Evolutionary conservation across 2,888 invertebrate species (phyloP), one percentile per base, ranked within the genome.

Genomic region (Frankliniella intonsa): DNA sequence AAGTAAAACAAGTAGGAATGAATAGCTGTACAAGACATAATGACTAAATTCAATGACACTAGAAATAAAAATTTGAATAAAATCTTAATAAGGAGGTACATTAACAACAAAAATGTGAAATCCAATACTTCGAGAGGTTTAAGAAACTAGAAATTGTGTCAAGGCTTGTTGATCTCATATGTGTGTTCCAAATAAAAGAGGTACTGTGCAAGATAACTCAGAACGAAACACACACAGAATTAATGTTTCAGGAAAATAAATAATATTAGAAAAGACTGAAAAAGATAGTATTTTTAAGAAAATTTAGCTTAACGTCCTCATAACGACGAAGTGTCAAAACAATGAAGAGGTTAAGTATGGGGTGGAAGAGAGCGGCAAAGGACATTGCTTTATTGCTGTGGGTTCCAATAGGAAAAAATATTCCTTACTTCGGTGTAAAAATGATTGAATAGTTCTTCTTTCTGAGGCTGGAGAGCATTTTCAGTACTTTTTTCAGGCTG

Each of bases 361-460:
- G 9, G 10, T 22, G 12, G 25, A 10, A 12, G 22, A 25, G 12
- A 25, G 25, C 12, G 10, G 22, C 10, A 25, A 9, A 69, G 22
- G 12, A 76, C 14, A 14, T 12, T 10, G n/a, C 62, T 17, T 62
- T 14, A 62, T 17, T 19, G 62, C n/a, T 5, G 19, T 62, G 17
- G 17, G 17, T 62, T n/a, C 17, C 5, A 7, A 14, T 0, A 19
- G 7, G 17, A n/a, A 19, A 19, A 19, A 19, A 17, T 14, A 19
- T 62, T 62, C 69, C 89, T 89, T 91, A 95, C 95, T 92, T 95
- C 95, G 12, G 93, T 90, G 87, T 95, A 95, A 88, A 95, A 96
- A 85, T 92, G 93, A 86, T 95, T 93, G 87, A 95, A 95, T 84
- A 92, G 92, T 86, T 92, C 92, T 85, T 91, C 93, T 86, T 92